phyloP scores from a whole-genome alignment of 2,113 vertebrate species.

The Ploceus nigricollis region DNA sequence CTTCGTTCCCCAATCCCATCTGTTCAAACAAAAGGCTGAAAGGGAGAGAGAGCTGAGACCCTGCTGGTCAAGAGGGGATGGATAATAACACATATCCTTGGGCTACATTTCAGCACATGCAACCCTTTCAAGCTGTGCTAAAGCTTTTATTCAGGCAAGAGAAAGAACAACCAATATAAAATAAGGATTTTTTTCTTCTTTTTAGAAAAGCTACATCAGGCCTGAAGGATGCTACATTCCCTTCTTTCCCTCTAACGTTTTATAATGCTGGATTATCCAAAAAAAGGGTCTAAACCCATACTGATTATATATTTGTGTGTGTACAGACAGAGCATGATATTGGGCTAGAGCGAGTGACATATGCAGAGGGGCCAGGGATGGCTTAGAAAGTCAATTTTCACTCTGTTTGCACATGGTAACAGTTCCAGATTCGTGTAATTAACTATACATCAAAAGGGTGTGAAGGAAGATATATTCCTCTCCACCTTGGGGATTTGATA shows the following conservation, averaged over 20 bases:
- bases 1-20: slow-evolving; percentile 77
- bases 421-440: slow-evolving; percentile 63
- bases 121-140: slow-evolving; percentile 73
- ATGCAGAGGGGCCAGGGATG: slow-evolving; percentile 40
- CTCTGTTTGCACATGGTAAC: slow-evolving; percentile 60
- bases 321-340: neutral
- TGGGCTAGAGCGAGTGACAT: neutral
- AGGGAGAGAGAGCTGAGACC: slow-evolving; percentile 78
- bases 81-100: slow-evolving; percentile 84
- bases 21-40: slow-evolving; percentile 85
- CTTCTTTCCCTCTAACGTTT: neutral
- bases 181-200: neutral
- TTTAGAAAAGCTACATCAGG: slow-evolving; percentile 49
- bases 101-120: slow-evolving; percentile 83
- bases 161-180: slow-evolving; percentile 68
- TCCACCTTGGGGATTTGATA: slow-evolving; percentile 28
- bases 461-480: slow-evolving; percentile 45
- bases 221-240: slow-evolving; percentile 53
- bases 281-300: neutral
- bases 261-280: neutral
- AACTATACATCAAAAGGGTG: slow-evolving; percentile 57
- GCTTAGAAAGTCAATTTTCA: slow-evolving; percentile 62
- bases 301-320: slow-evolving; percentile 19
- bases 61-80: slow-evolving; percentile 83
- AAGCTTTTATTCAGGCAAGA: slow-evolving; percentile 77